Conservation (phyloP, 2,888 invertebrate genomes). For the Apodemia mormo region DNA sequence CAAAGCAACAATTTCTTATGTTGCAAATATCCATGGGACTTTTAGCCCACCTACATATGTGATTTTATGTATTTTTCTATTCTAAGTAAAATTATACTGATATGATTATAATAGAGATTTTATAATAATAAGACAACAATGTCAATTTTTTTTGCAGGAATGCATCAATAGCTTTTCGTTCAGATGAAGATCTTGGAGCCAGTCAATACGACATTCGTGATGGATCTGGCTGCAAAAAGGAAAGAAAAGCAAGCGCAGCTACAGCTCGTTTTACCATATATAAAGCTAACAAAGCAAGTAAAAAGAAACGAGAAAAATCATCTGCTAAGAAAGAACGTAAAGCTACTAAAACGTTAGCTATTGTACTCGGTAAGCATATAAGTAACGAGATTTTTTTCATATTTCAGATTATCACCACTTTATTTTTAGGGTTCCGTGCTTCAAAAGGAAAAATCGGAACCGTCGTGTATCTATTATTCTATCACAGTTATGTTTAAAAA, state of each 20-base stretch:
- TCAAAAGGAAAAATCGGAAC: too few relatives aligned
- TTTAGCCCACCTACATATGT: too few relatives aligned
- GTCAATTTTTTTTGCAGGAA: conserved; percentile 66
- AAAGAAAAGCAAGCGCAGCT: conserved; percentile 84
- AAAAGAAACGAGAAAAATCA: conserved; percentile 96
- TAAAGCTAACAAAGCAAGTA: conserved; percentile 96
- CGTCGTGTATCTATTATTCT: too few relatives aligned
- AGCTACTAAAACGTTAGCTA: conserved; percentile 98
- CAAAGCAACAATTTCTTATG: too few relatives aligned
- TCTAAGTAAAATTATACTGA: too few relatives aligned
- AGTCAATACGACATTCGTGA: conserved; percentile 68
- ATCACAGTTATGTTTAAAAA: too few relatives aligned
- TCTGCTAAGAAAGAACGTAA: conserved; percentile 97
- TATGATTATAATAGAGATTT: too few relatives aligned
- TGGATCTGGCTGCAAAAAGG: conserved; percentile 84
- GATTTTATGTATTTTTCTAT: too few relatives aligned
- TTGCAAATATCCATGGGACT: too few relatives aligned
- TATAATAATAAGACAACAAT: too few relatives aligned
- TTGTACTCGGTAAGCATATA: conserved; percentile 92
- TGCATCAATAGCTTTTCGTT: conserved; percentile 78
- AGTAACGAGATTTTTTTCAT: conserved; percentile 28
- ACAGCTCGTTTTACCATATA: conserved; percentile 93
- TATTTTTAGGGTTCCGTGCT: too few relatives aligned
- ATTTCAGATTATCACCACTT: too few relatives aligned
- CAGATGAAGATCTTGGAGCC: conserved; percentile 65